phyloP scores from a whole-genome alignment of 2,888 invertebrate genomes.

The Mamestra brassicae region DNA sequence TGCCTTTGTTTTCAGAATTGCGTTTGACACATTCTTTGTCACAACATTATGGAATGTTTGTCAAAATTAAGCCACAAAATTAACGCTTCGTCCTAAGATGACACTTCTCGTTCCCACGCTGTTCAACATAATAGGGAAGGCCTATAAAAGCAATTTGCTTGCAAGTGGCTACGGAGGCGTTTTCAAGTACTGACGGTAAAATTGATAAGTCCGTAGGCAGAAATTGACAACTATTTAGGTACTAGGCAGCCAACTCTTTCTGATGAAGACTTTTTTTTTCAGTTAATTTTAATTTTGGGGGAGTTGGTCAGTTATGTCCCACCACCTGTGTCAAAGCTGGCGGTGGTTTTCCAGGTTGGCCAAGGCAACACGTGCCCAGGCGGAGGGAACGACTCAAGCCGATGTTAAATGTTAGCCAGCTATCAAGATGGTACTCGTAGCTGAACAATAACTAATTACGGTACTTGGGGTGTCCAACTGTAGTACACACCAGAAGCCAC shows the following conservation, averaged over 20 bases:
- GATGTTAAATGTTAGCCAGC: background rate
- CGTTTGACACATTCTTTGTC: background rate
- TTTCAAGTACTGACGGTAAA: slow-evolving; percentile 38
- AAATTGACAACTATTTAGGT: background rate
- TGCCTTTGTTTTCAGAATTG: too few species aligned
- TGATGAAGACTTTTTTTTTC: too few species aligned
- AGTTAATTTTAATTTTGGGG: too few species aligned
- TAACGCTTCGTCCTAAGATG: slow-evolving; percentile 54
- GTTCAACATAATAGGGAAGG: slow-evolving; percentile 61
- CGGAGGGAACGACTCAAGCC: background rate
- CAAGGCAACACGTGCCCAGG: too few species aligned
- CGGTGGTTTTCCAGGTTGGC: too few species aligned
- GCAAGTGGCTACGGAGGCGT: slow-evolving; percentile 49
- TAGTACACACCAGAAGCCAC: background rate
- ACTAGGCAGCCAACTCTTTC: background rate
- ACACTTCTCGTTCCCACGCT: slow-evolving; percentile 54
- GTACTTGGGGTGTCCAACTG: too few species aligned
- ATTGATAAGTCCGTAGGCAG: background rate
- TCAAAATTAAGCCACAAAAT: slow-evolving; percentile 53
- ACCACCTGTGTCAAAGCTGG: too few species aligned
- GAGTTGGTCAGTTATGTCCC: too few species aligned
- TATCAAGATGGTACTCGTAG: too few species aligned
- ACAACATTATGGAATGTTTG: slow-evolving; percentile 47
- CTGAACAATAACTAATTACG: too few species aligned
- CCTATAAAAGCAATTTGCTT: slow-evolving; percentile 64